phyloP scores from a whole-genome alignment of 2,888 invertebrate species.

The Pollenia griseotomentosa region DNA sequence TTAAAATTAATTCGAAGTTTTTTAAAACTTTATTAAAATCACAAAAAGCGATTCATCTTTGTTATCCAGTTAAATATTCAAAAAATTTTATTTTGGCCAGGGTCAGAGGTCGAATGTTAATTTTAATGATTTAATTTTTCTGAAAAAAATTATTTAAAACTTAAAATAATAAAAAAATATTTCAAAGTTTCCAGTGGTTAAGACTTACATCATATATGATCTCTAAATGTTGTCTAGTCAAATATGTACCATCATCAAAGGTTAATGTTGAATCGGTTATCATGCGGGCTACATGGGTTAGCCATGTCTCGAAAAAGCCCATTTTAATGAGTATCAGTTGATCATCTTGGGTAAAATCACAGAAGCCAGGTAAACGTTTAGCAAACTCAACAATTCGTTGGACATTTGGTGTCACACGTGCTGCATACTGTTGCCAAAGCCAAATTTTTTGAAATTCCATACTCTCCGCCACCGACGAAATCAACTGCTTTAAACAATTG shows the following conservation, averaged over 20 bases:
- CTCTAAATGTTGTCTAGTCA: conserved; percentile 93
- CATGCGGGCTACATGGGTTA: conserved; percentile 93
- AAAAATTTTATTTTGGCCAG: too few species aligned
- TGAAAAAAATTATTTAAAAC: too few species aligned
- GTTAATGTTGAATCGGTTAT: conserved; percentile 91
- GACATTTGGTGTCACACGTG: conserved; percentile 94
- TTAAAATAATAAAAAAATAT: background rate
- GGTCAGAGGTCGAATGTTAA: too few species aligned
- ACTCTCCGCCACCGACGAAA: conserved; percentile 86
- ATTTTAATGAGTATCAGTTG: conserved; percentile 98
- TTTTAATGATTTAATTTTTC: too few species aligned
- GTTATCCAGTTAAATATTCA: too few species aligned
- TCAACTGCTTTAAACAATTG: conserved; percentile 40
- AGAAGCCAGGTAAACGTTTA: conserved; percentile 96
- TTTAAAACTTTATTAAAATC: too few species aligned
- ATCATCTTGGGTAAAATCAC: conserved; percentile 96
- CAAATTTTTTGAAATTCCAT: conserved; percentile 90
- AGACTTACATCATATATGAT: conserved; percentile 94
- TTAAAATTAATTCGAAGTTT: too few species aligned
- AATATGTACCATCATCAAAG: conserved; percentile 94
- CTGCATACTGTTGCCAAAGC: conserved; percentile 95
- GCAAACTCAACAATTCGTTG: conserved; percentile 98
- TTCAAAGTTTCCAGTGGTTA: background rate
- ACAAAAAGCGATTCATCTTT: too few species aligned
- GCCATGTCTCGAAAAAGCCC: conserved; percentile 98